A percentile compares a stretch with the other conserved stretches of the same genome.
phyloP scores from a whole-genome alignment of 2,888 invertebrate genomes.

The Phragmatobia fuliginosa region DNA sequence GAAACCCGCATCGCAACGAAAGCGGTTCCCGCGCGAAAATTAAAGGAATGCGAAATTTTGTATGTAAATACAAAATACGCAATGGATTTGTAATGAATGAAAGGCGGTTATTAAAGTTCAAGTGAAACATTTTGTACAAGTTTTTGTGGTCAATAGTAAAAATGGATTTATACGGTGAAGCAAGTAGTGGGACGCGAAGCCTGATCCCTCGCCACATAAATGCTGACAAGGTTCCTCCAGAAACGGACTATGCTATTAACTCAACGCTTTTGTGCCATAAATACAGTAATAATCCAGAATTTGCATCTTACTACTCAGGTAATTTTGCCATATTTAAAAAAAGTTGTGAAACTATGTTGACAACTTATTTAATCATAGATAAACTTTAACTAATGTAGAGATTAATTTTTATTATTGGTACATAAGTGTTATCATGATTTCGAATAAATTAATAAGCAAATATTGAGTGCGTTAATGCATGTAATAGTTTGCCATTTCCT shows the following conservation, averaged over 20 bases:
- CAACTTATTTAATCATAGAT: constrained; percentile 2
- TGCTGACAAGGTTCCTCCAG: constrained; percentile 63
- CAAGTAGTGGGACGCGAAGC: constrained; percentile 59
- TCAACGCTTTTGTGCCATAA: constrained; percentile 75
- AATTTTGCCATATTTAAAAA: constrained; percentile 37
- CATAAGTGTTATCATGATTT: background rate
- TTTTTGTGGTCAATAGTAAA: constrained; percentile 36
- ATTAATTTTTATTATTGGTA: constrained; percentile 6
- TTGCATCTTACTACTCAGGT: constrained; percentile 76
- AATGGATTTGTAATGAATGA: constrained; percentile 40
- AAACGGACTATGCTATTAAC: constrained; percentile 69
- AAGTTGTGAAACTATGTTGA: constrained; percentile 13
- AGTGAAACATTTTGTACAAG: constrained; percentile 23
- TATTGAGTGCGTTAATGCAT: background rate
- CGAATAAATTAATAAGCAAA: background rate
- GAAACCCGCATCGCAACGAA: constrained; percentile 48
- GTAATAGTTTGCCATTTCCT: background rate
- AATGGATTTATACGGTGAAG: constrained; percentile 74
- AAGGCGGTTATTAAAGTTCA: constrained; percentile 23
- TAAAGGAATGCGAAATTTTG: constrained; percentile 16
- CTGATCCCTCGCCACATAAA: constrained; percentile 72
- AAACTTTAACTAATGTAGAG: background rate
- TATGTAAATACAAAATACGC: too few relatives aligned
- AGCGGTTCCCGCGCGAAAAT: constrained; percentile 51
- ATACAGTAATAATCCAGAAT: constrained; percentile 75